Evolutionary conservation across 2,797 vertebrate species (phyloP).

Genomic region (Rhinoraja longicauda): DNA sequence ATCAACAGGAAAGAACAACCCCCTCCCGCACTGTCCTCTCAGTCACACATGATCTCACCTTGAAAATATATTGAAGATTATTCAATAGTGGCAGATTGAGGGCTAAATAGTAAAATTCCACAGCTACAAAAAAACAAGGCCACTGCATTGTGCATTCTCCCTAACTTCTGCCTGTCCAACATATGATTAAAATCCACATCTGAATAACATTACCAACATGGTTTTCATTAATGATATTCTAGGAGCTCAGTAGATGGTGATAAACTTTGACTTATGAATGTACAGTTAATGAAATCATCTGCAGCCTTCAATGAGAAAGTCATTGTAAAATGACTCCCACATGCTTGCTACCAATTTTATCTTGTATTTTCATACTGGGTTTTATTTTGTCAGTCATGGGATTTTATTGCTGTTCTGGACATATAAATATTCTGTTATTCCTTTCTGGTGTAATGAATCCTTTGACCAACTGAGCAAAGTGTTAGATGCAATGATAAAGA

Average conservation of each 20-base stretch:
- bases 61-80: no score
- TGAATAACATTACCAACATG: neutral
- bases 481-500: neutral
- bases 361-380: neutral
- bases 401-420: neutral
- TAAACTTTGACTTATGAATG: neutral
- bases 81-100: neutral
- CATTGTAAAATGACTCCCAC: neutral
- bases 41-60: no score
- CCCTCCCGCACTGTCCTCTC: no score
- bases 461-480: neutral
- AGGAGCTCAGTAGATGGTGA: neutral
- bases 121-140: neutral
- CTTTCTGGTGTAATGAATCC: neutral
- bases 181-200: no score
- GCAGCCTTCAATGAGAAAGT: neutral
- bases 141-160: neutral
- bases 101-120: neutral
- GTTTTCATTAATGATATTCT: neutral
- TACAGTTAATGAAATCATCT: constrained; percentile 1
- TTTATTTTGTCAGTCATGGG: neutral
- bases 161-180: no score
- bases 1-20: no score
- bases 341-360: neutral
- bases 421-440: neutral